Evolutionary conservation across 1,140 invertebrate genomes (phyloP), one percentile per base, ranked within the genome.

Genomic region (Drosophila orena): DNA sequence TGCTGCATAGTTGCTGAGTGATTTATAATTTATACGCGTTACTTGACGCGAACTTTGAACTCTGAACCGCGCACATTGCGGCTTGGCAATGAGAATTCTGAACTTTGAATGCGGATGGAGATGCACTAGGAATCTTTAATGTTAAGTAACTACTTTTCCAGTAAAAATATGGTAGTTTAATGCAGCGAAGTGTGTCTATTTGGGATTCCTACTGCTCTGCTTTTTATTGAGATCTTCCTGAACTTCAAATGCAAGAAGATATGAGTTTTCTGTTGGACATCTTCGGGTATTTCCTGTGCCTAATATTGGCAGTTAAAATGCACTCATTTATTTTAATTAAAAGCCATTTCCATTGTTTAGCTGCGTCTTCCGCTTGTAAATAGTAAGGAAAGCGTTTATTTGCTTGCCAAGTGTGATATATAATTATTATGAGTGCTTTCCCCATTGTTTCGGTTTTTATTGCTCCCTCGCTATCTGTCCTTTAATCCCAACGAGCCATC

Each of bases 301-400:
- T 3, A 8, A 30, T 4, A 4, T 49, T 24, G 27, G 30, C 17
- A 30, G 72, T 84, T 72, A 68, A 77, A 75, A 65, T 69, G n/a
- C 30, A 59, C 74, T 71, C 69, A 71, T 81, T 81, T 75, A 75
- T 75, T 81, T 86, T 86, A 86, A 86, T 86, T 86, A 86, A 78
- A 77, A 81, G 75, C 69, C 50, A 81, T 81, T 86, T 77, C 74
- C 77, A 75, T 61, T 77, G 64, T 78, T 74, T 58, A 79, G 64
- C 37, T 24, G 38, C 35, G 30, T 40, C 57, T 12, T 50, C 17
- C 3, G 49, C 6, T 20, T 22, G 15, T 30, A 37, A 42, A 49
- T 14, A 42, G 38, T 6, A 20, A 40, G 73, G 77, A 85, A 85
- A 77, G 80, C 50, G 53, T 81, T 74, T 54, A 65, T 80, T 62